A percentile compares a stretch with the other conserved stretches of the same genome.
phyloP scores from a whole-genome alignment of 1,140 invertebrate species.

The Euwallacea similis region DNA sequence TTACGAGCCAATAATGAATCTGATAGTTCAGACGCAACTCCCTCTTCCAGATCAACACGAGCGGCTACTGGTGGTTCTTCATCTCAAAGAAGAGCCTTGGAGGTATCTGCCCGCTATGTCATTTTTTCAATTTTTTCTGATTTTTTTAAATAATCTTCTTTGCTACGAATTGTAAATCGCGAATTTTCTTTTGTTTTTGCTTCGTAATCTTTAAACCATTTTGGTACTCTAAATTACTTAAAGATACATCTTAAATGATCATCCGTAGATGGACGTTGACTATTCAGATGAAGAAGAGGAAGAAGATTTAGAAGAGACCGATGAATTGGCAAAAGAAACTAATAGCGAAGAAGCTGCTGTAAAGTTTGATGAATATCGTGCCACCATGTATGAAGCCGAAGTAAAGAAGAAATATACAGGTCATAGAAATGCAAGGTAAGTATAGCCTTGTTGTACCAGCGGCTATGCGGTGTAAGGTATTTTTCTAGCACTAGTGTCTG shows the following conservation, averaged over 20 bases:
- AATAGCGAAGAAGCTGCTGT: slow-evolving; percentile 11
- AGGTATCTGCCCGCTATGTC: too few relatives aligned
- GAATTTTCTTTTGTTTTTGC: too few relatives aligned
- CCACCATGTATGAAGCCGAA: slow-evolving; percentile 50
- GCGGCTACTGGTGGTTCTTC: neutral
- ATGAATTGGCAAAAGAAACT: neutral
- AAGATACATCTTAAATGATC: too few relatives aligned
- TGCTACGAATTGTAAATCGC: too few relatives aligned
- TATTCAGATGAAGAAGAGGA: slow-evolving; percentile 41
- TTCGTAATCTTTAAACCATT: too few relatives aligned
- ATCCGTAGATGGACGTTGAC: slow-evolving; percentile 28
- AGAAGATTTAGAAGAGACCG: slow-evolving; percentile 9
- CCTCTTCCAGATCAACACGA: neutral
- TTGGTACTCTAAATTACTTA: too few relatives aligned
- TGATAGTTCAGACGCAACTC: neutral
- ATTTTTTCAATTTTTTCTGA: too few relatives aligned
- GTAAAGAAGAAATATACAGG: slow-evolving; percentile 76
- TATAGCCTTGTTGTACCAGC: neutral
- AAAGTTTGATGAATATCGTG: slow-evolving; percentile 32
- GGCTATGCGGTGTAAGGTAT: too few relatives aligned
- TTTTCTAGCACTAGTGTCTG: too few relatives aligned
- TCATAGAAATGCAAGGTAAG: slow-evolving; percentile 78
- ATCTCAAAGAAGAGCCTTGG: too few relatives aligned
- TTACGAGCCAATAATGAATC: slow-evolving; percentile 42
- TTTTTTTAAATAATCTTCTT: too few relatives aligned